Conservation (phyloP, 2,113 vertebrate genomes). For the Nymphicus hollandicus region DNA sequence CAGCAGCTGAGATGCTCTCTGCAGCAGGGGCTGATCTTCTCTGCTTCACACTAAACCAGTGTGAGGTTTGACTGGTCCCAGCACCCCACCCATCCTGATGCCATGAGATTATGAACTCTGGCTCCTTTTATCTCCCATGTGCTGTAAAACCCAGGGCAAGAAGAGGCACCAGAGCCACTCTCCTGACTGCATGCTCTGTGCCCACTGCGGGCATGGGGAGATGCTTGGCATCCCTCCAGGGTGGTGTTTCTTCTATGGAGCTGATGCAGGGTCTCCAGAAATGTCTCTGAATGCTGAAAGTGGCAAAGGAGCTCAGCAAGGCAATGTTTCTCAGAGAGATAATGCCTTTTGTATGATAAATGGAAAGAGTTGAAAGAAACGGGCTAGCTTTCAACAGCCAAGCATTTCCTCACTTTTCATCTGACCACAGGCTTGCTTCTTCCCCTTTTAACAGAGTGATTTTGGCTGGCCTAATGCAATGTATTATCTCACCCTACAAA, state of each 20-base stretch:
- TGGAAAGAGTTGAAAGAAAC: background rate
- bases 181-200: background rate
- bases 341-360: background rate
- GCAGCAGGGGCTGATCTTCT: background rate
- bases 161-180: background rate
- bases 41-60: background rate
- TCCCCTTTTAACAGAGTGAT: background rate
- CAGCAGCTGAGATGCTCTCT: background rate
- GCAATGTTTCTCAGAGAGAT: background rate
- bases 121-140: background rate
- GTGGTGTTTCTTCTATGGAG: background rate
- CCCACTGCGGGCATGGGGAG: background rate
- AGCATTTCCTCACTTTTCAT: slow-evolving; percentile 7
- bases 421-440: background rate
- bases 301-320: background rate
- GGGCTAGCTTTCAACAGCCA: background rate
- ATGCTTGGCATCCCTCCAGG: background rate
- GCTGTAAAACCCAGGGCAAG: background rate
- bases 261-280: background rate
- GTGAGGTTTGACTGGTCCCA: background rate
- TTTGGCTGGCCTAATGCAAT: background rate
- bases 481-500: background rate
- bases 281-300: background rate
- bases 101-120: background rate
- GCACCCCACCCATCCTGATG: background rate